Base-by-base conservation (phyloP, 2,888 invertebrate genomes). In the Cotesia congregata region DNA sequence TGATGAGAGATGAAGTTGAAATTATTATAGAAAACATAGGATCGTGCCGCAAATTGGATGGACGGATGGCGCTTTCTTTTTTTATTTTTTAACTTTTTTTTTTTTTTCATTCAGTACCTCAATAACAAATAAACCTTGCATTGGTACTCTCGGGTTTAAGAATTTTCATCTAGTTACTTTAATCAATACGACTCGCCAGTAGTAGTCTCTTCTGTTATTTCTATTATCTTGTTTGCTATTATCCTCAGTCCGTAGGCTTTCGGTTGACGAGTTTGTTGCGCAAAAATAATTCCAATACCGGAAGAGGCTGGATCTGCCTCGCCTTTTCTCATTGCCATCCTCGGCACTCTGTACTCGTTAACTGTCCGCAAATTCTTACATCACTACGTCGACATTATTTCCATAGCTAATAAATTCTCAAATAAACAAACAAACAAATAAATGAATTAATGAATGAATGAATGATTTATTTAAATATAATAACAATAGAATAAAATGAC, bases 231-330 rank as follows among this genome's bases (percentile, higher is more conserved):
- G 67, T 7, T 65, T 65, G 39, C 7, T 40, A 67, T 67, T 67
- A 40, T 39, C 41, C 50, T 15, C 41, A 73, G 30, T 39, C 41
- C 50, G 41, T 65, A 73, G 41, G 59, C 65, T 75, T 75, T 76
- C 76, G 73, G 75, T 73, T 74, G 67, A 72, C 78, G 78, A 74
- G 74, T 74, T 77, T 67, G 67, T 83, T 82, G 80, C 80, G 80
- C 78, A 82, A 77, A 67, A 72, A 64, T 76, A 68, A 74, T 72
- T 75, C 78, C 80, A 84, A 79, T 83, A 82, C 80, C 83, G 80
- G 83, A 85, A 84, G 81, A 76, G 78, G 78, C 75, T 61, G 9
- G 38, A 50, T 15, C 15, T 62, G 61, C 40, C 72, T 72, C 39
- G 62, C 62, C 62, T 72, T 38, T 38, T 50, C 60, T 70, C 60